Evolutionary conservation across 2,888 invertebrate genomes (phyloP).

Genomic region (Platycheirus rosarum): DNA sequence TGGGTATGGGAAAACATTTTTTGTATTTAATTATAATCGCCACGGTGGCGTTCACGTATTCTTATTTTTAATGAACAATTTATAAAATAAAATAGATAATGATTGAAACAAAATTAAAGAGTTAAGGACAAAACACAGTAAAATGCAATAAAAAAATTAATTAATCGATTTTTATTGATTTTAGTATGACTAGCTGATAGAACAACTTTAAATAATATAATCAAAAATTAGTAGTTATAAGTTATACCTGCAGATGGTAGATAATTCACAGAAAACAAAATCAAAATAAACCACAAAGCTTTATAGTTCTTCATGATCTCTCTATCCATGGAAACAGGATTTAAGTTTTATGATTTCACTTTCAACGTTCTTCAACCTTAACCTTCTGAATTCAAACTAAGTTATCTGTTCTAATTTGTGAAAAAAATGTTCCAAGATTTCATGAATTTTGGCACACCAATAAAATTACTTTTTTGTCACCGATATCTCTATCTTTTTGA

Average conservation of each 20-base stretch:
- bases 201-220: not conserved
- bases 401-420: not conserved
- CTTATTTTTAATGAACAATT: no score
- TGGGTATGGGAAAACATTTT: no score
- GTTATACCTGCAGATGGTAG: constrained; percentile 5
- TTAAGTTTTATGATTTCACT: not conserved
- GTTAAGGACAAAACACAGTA: no score
- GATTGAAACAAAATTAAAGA: no score
- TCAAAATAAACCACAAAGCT: constrained; percentile 3
- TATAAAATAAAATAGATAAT: no score
- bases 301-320: constrained; percentile 3
- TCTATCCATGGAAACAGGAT: not conserved
- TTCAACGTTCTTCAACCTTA: constrained; percentile 23
- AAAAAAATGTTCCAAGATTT: constrained; percentile 4
- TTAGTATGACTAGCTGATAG: no score
- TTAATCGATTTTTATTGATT: no score
- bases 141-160: no score
- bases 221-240: not conserved
- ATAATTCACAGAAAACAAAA: not conserved
- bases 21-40: no score
- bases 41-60: no score
- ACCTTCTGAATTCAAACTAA: constrained; percentile 42
- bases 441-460: not conserved
- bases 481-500: constrained; percentile 41
- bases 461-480: constrained; percentile 6